phyloP scores from a whole-genome alignment of 1,140 invertebrate species.

The Stenopsyche tienmushanensis region DNA sequence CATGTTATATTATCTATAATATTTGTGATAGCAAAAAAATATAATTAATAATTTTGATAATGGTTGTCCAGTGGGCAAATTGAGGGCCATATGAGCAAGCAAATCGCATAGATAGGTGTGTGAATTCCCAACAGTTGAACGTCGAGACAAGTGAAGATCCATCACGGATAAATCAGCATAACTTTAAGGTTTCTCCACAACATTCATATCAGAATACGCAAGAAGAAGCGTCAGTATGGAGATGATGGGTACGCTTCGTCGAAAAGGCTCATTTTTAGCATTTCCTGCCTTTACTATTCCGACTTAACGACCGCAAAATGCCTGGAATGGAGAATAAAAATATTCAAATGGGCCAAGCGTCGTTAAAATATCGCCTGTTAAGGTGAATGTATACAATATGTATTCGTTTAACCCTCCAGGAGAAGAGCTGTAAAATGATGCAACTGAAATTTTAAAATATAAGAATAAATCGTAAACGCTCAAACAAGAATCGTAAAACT shows the following conservation, averaged over 20 bases:
- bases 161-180: constrained; percentile 38
- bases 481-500: no score
- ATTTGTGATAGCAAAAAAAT: no score
- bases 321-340: neutral
- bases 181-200: constrained; percentile 31
- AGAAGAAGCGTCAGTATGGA: constrained; percentile 20
- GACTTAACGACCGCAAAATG: neutral
- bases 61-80: neutral
- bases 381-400: no score
- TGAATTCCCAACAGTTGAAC: constrained; percentile 11
- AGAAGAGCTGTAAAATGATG: no score
- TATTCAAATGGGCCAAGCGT: no score
- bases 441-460: no score
- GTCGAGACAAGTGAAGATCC: constrained; percentile 22
- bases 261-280: constrained; percentile 15
- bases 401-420: no score
- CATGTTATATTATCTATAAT: no score
- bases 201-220: constrained; percentile 17
- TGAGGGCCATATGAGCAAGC: neutral
- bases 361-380: no score
- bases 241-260: constrained; percentile 18
- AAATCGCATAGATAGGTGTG: constrained; percentile 20
- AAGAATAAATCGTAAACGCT: no score
- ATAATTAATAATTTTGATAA: no score
- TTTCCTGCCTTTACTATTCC: neutral